Evolutionary conservation across 30 jellyfish, hydroid and myxozoan species (phyloP).

Genomic region (Chrysaora quinquecirrha): DNA sequence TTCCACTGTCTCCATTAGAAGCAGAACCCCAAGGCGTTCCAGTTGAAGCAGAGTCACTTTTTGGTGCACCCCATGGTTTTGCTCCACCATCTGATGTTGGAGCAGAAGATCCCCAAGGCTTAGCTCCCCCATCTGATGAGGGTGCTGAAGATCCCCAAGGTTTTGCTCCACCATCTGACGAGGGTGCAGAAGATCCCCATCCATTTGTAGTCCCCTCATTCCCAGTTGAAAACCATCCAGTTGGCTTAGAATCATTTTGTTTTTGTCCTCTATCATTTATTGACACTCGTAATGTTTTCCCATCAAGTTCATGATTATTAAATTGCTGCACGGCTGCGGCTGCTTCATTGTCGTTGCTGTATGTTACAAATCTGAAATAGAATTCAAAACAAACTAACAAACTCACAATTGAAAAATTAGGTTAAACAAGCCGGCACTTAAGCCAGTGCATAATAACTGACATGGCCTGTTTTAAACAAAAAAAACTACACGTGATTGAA

Average conservation of each 20-base stretch:
- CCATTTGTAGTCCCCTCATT: conserved; percentile 4
- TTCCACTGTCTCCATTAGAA: too few species aligned
- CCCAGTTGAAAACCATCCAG: not conserved
- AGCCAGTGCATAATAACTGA: too few species aligned
- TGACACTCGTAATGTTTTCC: conserved; percentile 64
- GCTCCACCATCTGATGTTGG: not conserved
- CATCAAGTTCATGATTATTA: conserved; percentile 70
- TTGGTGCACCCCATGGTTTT: not conserved
- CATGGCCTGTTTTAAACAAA: too few species aligned
- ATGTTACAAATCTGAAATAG: conserved; percentile 68
- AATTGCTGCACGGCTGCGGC: conserved; percentile 64
- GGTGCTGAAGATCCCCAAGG: conserved; percentile 37
- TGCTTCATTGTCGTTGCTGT: conserved; percentile 58
- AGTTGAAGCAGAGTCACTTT: too few species aligned
- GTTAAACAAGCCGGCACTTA: too few species aligned
- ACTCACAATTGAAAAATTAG: too few species aligned
- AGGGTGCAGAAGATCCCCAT: conserved; percentile 45
- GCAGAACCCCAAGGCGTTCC: too few species aligned
- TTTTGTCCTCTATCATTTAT: conserved; percentile 16
- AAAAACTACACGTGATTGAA: too few species aligned
- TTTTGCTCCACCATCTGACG: not conserved
- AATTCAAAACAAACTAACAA: too few species aligned
- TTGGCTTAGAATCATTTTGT: not conserved
- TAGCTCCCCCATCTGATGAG: not conserved
- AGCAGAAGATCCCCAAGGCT: not conserved